These are phyloP conservation scores for Alauda arvensis DNA, from an alignment of 2,797 vertebrate genomes.

Conservation along the genomic window DNA sequence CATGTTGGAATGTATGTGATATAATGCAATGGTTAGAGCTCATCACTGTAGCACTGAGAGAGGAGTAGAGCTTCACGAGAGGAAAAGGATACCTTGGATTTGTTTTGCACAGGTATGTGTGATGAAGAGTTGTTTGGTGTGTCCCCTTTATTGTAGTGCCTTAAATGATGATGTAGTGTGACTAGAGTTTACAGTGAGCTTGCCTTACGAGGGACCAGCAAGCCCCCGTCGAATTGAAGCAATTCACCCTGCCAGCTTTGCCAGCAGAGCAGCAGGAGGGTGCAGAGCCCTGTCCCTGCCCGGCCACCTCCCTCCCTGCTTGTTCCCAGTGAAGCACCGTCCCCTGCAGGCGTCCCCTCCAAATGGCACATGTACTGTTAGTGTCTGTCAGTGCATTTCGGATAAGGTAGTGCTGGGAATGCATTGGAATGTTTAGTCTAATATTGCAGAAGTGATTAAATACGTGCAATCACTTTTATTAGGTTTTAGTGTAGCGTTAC, in stretches of 20 bases:
- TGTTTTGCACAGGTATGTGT: slow-evolving; percentile 88
- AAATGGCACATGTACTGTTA: slow-evolving; percentile 65
- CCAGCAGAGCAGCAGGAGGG: slow-evolving; percentile 64
- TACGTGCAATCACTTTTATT: slow-evolving; percentile 71
- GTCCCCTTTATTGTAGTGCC: slow-evolving; percentile 83
- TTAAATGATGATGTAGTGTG: slow-evolving; percentile 84
- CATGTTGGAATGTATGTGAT: slow-evolving; percentile 81
- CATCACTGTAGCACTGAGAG: slow-evolving; percentile 81
- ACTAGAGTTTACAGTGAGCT: slow-evolving; percentile 85
- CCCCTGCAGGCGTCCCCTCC: slow-evolving; percentile 50
- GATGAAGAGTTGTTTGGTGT: slow-evolving; percentile 79
- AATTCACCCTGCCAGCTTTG: slow-evolving; percentile 65
- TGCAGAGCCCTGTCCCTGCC: slow-evolving; percentile 65
- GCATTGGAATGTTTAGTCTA: slow-evolving; percentile 67
- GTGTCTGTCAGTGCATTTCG: slow-evolving; percentile 65
- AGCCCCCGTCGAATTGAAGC: slow-evolving; percentile 71
- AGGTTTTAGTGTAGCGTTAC: slow-evolving; percentile 54
- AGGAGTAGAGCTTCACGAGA: slow-evolving; percentile 70
- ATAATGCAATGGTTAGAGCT: slow-evolving; percentile 78
- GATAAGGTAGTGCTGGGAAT: slow-evolving; percentile 64
- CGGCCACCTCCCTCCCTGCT: slow-evolving; percentile 1
- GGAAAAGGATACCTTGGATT: slow-evolving; percentile 75
- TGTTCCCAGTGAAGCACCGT: slow-evolving; percentile 51
- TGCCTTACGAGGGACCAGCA: slow-evolving; percentile 82
- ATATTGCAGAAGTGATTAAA: slow-evolving; percentile 65